These are phyloP conservation scores for Pluvialis apricaria DNA, from an alignment of 2,113 vertebrate species.

Conservation along the genomic window DNA sequence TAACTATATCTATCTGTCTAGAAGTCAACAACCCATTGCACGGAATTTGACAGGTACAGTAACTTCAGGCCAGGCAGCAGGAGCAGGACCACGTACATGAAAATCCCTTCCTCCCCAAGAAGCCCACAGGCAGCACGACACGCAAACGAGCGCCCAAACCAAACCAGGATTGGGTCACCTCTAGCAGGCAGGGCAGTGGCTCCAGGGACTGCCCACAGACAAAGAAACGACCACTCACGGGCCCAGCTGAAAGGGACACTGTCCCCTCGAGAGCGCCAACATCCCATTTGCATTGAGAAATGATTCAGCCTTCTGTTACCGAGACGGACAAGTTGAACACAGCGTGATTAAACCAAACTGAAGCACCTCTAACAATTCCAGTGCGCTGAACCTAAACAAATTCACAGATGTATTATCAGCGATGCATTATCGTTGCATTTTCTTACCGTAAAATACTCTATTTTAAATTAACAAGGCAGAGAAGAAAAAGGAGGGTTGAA, in stretches of 20 bases:
- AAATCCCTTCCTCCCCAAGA: background rate
- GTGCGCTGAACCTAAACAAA: background rate
- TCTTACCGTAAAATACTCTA: background rate
- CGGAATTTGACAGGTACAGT: background rate
- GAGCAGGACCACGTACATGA: background rate
- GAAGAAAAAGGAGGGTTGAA: background rate
- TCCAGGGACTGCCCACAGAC: background rate
- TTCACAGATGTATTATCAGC: background rate
- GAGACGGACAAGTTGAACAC: background rate
- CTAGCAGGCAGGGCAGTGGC: too few relatives aligned
- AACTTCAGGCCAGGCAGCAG: background rate
- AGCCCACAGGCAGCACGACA: background rate
- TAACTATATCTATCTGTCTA: background rate
- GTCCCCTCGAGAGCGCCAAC: background rate
- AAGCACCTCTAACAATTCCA: background rate
- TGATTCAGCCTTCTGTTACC: background rate
- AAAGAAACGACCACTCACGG: background rate
- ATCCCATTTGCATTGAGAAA: background rate
- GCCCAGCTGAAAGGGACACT: background rate
- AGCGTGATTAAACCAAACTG: background rate
- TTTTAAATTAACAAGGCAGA: background rate
- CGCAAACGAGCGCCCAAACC: background rate
- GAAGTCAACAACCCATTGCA: background rate
- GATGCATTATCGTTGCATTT: accelerated
- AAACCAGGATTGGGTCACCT: background rate